Conservation (phyloP, 2,797 vertebrate genomes). For the Crenichthys baileyi region DNA sequence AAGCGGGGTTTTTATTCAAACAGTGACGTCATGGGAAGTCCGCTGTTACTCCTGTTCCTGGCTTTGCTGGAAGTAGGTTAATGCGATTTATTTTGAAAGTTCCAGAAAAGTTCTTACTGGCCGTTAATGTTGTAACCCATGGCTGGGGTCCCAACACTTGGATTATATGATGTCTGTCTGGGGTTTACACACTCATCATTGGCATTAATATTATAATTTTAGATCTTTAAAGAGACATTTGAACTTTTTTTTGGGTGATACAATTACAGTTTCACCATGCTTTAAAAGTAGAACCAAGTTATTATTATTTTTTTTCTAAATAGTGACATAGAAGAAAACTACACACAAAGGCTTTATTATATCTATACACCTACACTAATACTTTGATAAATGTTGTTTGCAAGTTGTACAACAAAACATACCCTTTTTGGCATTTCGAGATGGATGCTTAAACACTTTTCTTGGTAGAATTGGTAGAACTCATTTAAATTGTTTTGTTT, state of each 20-base stretch:
- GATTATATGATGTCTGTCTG: too few relatives aligned
- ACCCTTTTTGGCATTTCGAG: background rate
- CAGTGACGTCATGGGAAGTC: too few relatives aligned
- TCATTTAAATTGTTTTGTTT: background rate
- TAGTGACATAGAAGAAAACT: background rate
- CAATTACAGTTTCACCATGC: background rate
- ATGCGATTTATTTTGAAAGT: too few relatives aligned
- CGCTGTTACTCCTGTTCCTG: too few relatives aligned
- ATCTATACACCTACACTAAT: background rate
- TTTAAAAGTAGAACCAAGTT: background rate
- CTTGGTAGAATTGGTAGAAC: background rate
- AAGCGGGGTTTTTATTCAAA: too few relatives aligned
- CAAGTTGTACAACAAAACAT: background rate
- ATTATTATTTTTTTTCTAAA: too few relatives aligned
- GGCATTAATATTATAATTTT: too few relatives aligned
- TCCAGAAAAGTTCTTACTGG: too few relatives aligned
- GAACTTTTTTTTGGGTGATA: background rate
- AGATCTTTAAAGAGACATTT: background rate
- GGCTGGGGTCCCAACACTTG: too few relatives aligned
- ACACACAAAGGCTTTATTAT: background rate
- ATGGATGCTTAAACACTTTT: background rate
- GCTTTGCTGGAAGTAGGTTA: too few relatives aligned
- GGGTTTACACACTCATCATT: too few relatives aligned
- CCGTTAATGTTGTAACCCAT: too few relatives aligned
- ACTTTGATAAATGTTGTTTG: background rate